Conservation (phyloP, 2,797 vertebrate species). For the Aselliscus stoliczkanus region DNA sequence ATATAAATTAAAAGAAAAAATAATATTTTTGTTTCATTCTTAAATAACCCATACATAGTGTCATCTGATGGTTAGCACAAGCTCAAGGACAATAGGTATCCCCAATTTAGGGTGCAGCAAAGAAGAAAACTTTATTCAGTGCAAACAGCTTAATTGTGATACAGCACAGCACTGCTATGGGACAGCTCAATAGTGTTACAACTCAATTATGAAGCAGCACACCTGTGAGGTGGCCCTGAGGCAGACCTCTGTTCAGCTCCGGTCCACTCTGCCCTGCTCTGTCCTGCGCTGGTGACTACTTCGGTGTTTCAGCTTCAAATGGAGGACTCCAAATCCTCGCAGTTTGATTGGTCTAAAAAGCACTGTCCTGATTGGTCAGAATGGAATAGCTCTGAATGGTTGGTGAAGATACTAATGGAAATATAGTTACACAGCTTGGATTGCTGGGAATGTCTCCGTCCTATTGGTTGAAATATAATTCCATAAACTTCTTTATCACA, state of each 20-base stretch:
- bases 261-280: background rate
- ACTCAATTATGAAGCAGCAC: background rate
- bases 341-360: background rate
- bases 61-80: background rate
- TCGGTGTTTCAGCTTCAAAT: background rate
- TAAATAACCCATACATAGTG: background rate
- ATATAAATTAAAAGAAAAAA: background rate
- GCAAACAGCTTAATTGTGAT: background rate
- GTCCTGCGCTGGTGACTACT: background rate
- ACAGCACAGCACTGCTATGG: background rate
- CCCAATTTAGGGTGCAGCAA: background rate
- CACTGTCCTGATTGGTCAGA: background rate
- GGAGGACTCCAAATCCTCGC: background rate
- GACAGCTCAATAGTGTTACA: background rate
- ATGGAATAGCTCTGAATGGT: background rate
- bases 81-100: background rate
- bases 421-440: too few relatives aligned
- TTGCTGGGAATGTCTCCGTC: background rate
- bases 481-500: background rate
- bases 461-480: background rate
- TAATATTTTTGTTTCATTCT: background rate
- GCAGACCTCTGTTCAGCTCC: background rate
- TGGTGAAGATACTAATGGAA: background rate
- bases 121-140: background rate
- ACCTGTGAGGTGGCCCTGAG: background rate